Evolutionary conservation across 2,797 vertebrate species (phyloP).

Genomic region (Helicolenus hilgendorfi): DNA sequence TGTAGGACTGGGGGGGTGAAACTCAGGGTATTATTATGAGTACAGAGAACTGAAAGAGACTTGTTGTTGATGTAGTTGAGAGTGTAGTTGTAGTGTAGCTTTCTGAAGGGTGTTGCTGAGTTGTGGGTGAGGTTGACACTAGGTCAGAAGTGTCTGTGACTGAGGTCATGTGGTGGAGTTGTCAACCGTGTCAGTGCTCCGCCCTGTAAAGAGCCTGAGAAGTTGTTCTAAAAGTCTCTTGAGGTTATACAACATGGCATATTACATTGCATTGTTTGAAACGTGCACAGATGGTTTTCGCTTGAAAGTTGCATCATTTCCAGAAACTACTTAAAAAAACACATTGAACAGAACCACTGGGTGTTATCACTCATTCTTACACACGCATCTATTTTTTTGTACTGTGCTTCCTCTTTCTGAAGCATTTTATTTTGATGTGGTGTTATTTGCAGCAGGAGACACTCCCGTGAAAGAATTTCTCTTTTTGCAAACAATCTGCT

Average conservation of each 20-base stretch:
- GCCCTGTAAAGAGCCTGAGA: conserved; percentile 15
- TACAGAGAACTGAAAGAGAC: not conserved
- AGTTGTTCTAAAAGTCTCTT: not conserved
- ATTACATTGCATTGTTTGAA: not conserved
- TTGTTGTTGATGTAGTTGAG: not conserved
- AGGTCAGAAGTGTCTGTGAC: not conserved
- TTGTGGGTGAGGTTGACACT: conserved; percentile 42
- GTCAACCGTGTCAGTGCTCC: conserved; percentile 1
- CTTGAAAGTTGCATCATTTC: conserved; percentile 4
- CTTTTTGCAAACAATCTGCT: not conserved
- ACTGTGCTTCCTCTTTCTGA: conserved; percentile 65
- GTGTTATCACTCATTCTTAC: not conserved
- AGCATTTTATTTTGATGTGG: conserved; percentile 7
- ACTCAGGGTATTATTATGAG: not conserved
- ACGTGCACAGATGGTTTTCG: not conserved
- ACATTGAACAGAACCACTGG: not conserved
- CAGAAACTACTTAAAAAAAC: not conserved
- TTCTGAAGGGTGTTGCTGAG: conserved; percentile 16
- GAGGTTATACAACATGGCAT: not conserved
- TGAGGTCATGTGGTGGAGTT: not conserved
- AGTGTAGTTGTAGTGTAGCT: too few relatives aligned
- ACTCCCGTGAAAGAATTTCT: not conserved
- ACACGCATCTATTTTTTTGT: not conserved
- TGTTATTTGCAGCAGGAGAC: conserved; percentile 20
- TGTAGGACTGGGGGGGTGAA: not conserved